Conservation (phyloP, 1,140 invertebrate species). For the Drosophila kurseongensis region DNA sequence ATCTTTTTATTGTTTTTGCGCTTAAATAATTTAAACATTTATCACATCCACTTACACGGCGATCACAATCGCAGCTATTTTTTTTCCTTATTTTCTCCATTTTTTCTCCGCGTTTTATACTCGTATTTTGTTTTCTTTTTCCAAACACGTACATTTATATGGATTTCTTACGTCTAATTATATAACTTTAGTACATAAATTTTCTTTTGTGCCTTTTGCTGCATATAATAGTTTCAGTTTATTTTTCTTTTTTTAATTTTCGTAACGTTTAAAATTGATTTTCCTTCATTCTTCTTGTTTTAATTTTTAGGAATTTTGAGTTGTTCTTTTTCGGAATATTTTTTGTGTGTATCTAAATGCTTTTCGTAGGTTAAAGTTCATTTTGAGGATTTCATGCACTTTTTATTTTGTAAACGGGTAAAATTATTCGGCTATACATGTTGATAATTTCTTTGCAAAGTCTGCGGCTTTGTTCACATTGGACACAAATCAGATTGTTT, state of each 20-base stretch:
- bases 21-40: slow-evolving; percentile 84
- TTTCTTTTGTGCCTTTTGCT: slow-evolving; percentile 38
- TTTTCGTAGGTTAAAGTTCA: slow-evolving; percentile 35
- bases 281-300: slow-evolving; percentile 25
- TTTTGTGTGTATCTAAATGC: slow-evolving; percentile 48
- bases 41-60: slow-evolving; percentile 84
- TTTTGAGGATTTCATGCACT: slow-evolving; percentile 29
- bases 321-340: slow-evolving; percentile 72
- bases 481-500: slow-evolving; percentile 67
- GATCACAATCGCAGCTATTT: slow-evolving; percentile 71
- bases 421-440: slow-evolving; percentile 32
- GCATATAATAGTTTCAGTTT: slow-evolving; percentile 54
- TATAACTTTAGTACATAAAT: slow-evolving; percentile 55
- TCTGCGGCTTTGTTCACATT: slow-evolving; percentile 33
- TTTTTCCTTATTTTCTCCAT: slow-evolving; percentile 63
- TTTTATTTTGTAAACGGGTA: slow-evolving; percentile 30
- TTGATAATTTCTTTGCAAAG: slow-evolving; percentile 29
- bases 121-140: not conserved
- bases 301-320: slow-evolving; percentile 72
- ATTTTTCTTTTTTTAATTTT: slow-evolving; percentile 46
- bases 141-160: slow-evolving; percentile 51
- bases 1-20: slow-evolving; percentile 67
- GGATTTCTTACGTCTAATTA: slow-evolving; percentile 51
- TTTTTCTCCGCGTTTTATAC: not conserved
- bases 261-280: slow-evolving; percentile 56